These are phyloP conservation scores for Phalacrocorax brasilianus DNA, from an alignment of 2,113 vertebrate genomes.

Conservation along the genomic window DNA sequence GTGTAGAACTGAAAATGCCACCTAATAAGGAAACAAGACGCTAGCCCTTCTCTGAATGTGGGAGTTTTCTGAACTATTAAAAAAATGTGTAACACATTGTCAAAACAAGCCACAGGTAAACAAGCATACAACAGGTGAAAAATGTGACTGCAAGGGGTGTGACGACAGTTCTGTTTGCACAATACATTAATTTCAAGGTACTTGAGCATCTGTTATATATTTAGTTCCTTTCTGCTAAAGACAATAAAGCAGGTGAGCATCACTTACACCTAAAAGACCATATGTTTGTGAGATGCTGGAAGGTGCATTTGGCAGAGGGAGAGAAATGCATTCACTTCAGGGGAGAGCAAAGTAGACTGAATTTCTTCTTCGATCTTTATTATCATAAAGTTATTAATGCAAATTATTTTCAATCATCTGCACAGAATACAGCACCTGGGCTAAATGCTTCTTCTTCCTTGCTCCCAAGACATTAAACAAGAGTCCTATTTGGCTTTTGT, in stretches of 20 bases:
- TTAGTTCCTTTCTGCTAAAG: conserved; percentile 4
- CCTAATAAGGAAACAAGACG: neutral
- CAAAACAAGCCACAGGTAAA: conserved; percentile 26
- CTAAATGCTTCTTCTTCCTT: neutral
- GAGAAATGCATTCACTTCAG: neutral
- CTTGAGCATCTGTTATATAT: conserved; percentile 16
- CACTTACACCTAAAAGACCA: neutral
- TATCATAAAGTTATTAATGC: neutral
- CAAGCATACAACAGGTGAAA: conserved; percentile 32
- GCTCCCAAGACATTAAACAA: neutral
- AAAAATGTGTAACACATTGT: neutral
- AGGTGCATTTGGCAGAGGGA: neutral
- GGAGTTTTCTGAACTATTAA: neutral
- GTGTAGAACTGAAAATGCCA: neutral
- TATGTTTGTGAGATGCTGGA: neutral
- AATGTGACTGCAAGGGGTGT: neutral
- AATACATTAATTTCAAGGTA: conserved; percentile 18
- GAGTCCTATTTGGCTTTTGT: neutral
- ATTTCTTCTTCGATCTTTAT: neutral
- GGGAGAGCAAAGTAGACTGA: neutral
- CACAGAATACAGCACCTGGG: neutral
- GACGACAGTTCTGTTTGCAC: conserved; percentile 35
- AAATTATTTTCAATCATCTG: neutral
- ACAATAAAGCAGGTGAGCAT: conserved; percentile 11
- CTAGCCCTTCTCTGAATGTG: neutral